Evolutionary conservation across 1,140 invertebrate species (phyloP).

Genomic region (Philotrypesis tridentata): DNA sequence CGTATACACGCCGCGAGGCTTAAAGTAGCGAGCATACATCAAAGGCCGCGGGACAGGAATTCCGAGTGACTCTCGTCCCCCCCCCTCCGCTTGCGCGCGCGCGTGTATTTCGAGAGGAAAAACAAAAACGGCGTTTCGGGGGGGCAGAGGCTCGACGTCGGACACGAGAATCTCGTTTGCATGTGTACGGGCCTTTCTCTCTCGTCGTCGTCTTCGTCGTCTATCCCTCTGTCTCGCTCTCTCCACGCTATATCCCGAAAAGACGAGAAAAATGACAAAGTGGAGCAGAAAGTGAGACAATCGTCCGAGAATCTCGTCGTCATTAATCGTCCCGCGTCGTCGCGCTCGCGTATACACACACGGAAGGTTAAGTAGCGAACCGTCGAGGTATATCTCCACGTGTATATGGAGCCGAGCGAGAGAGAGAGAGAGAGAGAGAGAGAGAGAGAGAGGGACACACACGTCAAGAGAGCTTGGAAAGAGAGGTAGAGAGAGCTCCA

Average conservation of each 20-base stretch:
- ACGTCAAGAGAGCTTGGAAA: background rate
- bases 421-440: too few species aligned
- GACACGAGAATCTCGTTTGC: background rate
- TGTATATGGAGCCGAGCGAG: too few species aligned
- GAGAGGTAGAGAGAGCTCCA: background rate
- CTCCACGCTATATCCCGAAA: background rate
- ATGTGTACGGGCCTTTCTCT: background rate
- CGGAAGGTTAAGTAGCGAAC: slow-evolving; percentile 20
- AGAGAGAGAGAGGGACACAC: background rate
- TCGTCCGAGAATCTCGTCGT: slow-evolving; percentile 34
- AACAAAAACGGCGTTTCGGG: background rate
- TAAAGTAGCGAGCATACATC: background rate
- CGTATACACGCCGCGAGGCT: background rate
- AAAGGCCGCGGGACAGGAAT: background rate
- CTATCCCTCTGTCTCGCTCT: too few species aligned
- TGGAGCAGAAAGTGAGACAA: slow-evolving; percentile 1
- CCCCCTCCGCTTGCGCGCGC: background rate
- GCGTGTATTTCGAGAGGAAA: background rate
- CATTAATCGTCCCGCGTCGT: slow-evolving; percentile 39
- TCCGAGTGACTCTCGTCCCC: background rate
- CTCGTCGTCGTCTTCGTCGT: too few species aligned
- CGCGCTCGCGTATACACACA: too few species aligned
- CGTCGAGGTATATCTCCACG: background rate
- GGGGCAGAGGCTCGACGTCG: background rate
- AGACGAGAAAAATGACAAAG: background rate